Percentiles rank a stretch among this genome's conserved stretches.
phyloP scores from a whole-genome alignment of 2,113 vertebrate species.

The Spheniscus mendiculus region DNA sequence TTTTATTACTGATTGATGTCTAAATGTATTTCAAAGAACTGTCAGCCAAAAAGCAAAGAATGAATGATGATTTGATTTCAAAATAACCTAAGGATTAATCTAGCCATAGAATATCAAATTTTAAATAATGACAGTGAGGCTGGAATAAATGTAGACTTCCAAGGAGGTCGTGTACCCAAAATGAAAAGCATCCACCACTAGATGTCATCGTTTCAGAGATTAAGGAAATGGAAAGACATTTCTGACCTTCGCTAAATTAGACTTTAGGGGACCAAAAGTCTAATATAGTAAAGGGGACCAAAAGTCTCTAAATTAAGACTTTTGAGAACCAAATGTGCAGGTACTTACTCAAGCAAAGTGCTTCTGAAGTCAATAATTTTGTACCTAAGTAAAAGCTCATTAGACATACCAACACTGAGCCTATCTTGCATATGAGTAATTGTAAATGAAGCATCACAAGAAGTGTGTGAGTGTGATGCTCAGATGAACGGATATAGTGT shows the following conservation, averaged over 20 bases:
- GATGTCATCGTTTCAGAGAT: conserved; percentile 34
- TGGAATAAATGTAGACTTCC: background rate
- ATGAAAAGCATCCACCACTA: conserved; percentile 2
- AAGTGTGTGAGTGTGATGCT: background rate
- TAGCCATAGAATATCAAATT: background rate
- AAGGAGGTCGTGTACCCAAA: background rate
- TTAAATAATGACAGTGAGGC: background rate
- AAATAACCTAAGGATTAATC: background rate
- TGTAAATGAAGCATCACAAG: background rate
- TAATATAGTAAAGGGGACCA: background rate
- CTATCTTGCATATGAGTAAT: background rate
- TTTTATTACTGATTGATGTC: background rate
- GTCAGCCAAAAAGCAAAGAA: background rate
- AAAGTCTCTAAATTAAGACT: background rate
- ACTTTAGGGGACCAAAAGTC: background rate
- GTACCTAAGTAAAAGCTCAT: background rate
- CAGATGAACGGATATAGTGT: background rate
- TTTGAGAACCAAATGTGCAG: background rate
- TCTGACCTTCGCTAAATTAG: background rate
- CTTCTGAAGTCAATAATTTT: background rate
- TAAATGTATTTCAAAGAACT: background rate
- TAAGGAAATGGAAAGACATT: background rate
- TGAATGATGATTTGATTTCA: background rate
- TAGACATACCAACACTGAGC: background rate
- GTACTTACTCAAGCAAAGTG: background rate